These are phyloP conservation scores for Sciurus vulgaris DNA, from an alignment of 2,797 vertebrate species.

Conservation along the genomic window DNA sequence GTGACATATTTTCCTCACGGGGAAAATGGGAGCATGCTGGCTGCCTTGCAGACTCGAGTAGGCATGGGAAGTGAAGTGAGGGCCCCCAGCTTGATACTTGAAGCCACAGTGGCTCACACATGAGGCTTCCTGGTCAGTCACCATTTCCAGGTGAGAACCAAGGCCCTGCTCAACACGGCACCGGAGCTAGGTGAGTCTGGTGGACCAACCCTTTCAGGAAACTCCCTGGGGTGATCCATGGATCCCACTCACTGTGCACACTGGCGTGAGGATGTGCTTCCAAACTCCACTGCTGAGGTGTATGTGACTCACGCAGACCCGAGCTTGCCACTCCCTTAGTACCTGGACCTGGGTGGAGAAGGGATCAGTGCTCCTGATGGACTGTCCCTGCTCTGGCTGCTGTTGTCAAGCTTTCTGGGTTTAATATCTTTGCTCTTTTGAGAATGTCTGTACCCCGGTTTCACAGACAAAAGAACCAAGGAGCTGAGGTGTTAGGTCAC, in stretches of 20 bases:
- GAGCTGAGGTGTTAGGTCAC: rapidly evolving
- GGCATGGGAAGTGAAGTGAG: neutral
- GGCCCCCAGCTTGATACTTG: rapidly evolving
- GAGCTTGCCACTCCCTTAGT: rapidly evolving
- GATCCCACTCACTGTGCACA: rapidly evolving
- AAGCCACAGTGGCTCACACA: no score
- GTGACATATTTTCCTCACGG: rapidly evolving
- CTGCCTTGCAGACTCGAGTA: neutral
- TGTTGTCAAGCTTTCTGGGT: no score
- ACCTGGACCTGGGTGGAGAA: no score
- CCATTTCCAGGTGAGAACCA: neutral
- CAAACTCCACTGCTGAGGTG: neutral
- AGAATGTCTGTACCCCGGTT: no score
- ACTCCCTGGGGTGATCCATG: no score
- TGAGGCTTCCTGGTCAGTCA: rapidly evolving
- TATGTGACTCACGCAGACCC: no score
- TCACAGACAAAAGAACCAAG: neutral
- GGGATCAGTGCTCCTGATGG: no score
- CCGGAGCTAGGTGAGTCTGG: neutral
- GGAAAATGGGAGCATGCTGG: rapidly evolving
- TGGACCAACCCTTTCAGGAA: rapidly evolving
- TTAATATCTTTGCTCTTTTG: no score
- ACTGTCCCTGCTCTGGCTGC: no score
- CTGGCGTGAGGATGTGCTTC: neutral
- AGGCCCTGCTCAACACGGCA: rapidly evolving